Evolutionary conservation across 2,113 vertebrate genomes (phyloP), one percentile per base, ranked within the genome.

Genomic region (Suricata suricatta): DNA sequence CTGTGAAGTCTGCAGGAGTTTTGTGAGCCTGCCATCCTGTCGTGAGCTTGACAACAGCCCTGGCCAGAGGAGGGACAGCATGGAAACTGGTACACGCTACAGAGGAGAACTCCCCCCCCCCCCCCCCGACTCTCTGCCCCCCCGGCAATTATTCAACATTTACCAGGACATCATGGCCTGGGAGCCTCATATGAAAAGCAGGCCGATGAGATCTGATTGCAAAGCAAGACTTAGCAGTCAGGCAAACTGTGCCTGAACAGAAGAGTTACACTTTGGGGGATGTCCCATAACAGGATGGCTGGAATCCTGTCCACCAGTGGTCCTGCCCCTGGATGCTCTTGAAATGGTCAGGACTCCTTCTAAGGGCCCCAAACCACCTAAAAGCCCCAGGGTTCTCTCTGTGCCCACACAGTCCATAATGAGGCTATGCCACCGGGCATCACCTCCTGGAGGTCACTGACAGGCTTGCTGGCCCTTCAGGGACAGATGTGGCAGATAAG

Each of bases 31-130:
- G n/a, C 33, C n/a, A 38, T 15, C 69, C 13, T 1, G 1, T 3
- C 3, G 13, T 33, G 31, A 3, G 27, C 47, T 3, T 13, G 29
- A 66, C 3, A 52, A 68, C 5, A 7, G 77, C 71, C n/a, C 27
- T 0, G 4, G 44, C 3, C 29, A 35, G 47, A 35, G 64, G 5
- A 27, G 31, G 57, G 4, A 25, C 19, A 41, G 52, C 41, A 5
- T 0, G 1, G 86, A n/a, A 57, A 60, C 0, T 7, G 77, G 79
- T 44, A 33, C 50, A 12, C 2, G 15, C 66, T 63, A 17, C 29
- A 8, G 7, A 1, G 3, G 21, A n/a, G 44, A 50, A 33, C 19
- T 0, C 25, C 23, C 10, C 47, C 52, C 3, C 13, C 4, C 14
- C 33, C 50, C 11, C 10, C 38, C 0, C 7, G 1, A 2, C 60